Conservation (phyloP, 2,797 vertebrate species). For the Poecilia wingei region DNA sequence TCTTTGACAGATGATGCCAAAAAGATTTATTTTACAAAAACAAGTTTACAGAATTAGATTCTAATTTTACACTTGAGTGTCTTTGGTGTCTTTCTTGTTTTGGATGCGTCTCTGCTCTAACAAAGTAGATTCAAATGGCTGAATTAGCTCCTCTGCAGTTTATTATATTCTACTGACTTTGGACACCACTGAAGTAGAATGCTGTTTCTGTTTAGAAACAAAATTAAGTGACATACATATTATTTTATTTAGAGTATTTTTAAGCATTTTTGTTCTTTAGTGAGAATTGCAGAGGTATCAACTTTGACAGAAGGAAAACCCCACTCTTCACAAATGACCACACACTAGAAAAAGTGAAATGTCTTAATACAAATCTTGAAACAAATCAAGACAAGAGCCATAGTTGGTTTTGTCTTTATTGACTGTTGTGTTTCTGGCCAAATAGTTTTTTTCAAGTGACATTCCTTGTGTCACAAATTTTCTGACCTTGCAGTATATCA, state of each 20-base stretch:
- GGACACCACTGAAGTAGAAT: too few relatives aligned
- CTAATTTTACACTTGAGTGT: background rate
- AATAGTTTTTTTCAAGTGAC: too few relatives aligned
- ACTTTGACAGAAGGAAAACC: background rate
- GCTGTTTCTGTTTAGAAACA: background rate
- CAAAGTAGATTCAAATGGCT: background rate
- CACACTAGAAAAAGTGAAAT: too few relatives aligned
- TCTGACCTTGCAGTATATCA: background rate
- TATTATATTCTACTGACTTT: too few relatives aligned
- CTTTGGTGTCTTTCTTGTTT: background rate
- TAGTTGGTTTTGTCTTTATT: background rate
- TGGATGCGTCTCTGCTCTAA: background rate
- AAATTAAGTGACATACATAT: too few relatives aligned
- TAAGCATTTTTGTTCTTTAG: background rate
- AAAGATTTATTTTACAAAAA: background rate
- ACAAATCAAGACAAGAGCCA: background rate
- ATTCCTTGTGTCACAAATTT: background rate
- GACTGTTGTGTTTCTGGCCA: background rate
- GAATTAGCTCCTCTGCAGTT: background rate
- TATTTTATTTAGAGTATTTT: background rate
- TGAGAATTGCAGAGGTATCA: too few relatives aligned
- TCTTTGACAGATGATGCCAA: background rate
- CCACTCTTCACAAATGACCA: background rate
- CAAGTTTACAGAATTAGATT: background rate
- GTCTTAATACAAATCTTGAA: too few relatives aligned